Base-by-base conservation (phyloP, 2,888 invertebrate species). In the Sinodicranocentrus sp. region DNA sequence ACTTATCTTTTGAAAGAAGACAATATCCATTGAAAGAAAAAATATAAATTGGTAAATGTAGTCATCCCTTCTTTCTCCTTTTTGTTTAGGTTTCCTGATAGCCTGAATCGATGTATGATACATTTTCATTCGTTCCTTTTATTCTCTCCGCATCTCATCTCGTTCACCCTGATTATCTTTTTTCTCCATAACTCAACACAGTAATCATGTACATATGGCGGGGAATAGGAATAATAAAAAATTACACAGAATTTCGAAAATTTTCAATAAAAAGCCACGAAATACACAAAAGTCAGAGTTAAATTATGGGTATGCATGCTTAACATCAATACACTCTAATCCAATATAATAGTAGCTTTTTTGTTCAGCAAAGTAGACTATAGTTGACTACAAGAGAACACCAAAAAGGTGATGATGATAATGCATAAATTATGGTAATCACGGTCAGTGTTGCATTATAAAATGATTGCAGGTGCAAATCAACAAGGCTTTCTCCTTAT, bases 351-450 rank as follows among this genome's bases (percentile, higher is more conserved):
- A 15, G 19, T 23, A 23, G 17, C n/a, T 48, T 70, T 70, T 70
- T 26, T 26, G 61, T n/a, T 52, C 15, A 52, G 48, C 48, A 48
- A n/a, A 52, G 48, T n/a, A n/a, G n/a, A n/a, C n/a, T n/a, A n/a
- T n/a, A n/a, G n/a, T n/a, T n/a, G n/a, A n/a, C n/a, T n/a, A n/a
- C n/a, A n/a, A n/a, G n/a, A n/a, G 17, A 48, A 13, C 25, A 67
- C 57, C 13, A 77, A 67, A 26, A 67, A 25, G 65, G 65, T 67
- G 63, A 28, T 65, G 76, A 33, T 77, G 67, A 57, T 77, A 67
- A 77, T 77, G 76, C 76, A 77, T 77, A 77, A 77, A 77, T 77
- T 77, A 77, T 77, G 76, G 57, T 67, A 77, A 77, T 77, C 76
- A 77, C 25, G 67, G 67, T 43, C 67, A 77, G 67, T 77, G 76